These are phyloP conservation scores for Rhea pennata DNA, from an alignment of 2,113 vertebrate species.

Conservation along the genomic window DNA sequence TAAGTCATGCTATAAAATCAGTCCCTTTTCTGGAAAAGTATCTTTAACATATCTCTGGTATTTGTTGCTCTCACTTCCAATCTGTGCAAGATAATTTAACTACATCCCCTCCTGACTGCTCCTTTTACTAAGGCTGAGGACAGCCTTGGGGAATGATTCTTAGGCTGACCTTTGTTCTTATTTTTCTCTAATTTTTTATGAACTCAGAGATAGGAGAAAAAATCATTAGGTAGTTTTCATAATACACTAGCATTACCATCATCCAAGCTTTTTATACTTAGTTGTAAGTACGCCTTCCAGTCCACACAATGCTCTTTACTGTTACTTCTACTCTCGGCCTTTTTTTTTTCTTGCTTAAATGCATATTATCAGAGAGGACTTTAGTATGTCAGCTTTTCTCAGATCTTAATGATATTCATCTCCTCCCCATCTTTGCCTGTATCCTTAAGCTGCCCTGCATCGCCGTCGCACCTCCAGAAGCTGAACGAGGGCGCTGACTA, in stretches of 20 bases:
- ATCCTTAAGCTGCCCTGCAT: not conserved
- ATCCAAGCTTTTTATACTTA: not conserved
- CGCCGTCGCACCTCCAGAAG: not conserved
- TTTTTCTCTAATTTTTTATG: not conserved
- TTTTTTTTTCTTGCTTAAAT: not conserved
- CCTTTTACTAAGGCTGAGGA: not conserved
- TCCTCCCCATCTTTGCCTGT: not conserved
- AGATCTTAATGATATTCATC: not conserved
- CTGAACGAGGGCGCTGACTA: not conserved
- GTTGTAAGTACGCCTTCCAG: not conserved
- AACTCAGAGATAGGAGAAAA: not conserved
- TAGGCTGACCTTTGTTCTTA: not conserved
- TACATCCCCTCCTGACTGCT: not conserved
- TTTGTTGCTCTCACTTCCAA: not conserved
- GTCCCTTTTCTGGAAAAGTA: not conserved
- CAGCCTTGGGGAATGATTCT: not conserved
- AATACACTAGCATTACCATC: not conserved
- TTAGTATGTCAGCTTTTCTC: not conserved
- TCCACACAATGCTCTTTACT: not conserved
- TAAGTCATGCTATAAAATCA: not conserved
- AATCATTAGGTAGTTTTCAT: not conserved
- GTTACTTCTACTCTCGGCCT: not conserved
- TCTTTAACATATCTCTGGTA: not conserved
- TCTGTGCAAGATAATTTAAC: not conserved
- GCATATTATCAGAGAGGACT: not conserved